phyloP scores from a whole-genome alignment of 1,140 invertebrate genomes.

The Penaeus indicus region DNA sequence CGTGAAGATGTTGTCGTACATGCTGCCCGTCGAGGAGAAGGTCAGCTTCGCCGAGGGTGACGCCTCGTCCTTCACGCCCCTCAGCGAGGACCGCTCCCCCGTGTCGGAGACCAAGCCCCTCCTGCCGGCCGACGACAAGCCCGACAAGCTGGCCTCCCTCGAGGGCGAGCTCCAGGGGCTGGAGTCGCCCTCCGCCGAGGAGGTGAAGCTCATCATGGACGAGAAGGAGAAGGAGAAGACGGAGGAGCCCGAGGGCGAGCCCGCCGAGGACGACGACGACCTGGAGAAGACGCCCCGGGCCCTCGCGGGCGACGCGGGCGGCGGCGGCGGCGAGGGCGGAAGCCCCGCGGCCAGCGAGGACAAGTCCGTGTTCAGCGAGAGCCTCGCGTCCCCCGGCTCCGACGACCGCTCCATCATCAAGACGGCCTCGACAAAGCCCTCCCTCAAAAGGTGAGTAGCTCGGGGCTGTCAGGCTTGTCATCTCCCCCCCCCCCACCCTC shows the following conservation, averaged over 20 bases:
- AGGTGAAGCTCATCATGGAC: constrained; percentile 34
- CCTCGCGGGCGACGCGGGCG: not conserved
- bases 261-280: constrained; percentile 35
- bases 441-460: constrained; percentile 75
- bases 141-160: constrained; percentile 1
- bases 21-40: constrained; percentile 78
- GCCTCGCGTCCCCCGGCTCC: constrained; percentile 44
- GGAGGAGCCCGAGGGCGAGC: constrained; percentile 48
- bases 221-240: constrained; percentile 38
- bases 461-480: not conserved
- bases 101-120: constrained; percentile 41
- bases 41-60: constrained; percentile 70
- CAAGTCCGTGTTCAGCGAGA: constrained; percentile 62
- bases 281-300: not conserved
- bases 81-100: constrained; percentile 47
- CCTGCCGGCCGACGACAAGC: not conserved
- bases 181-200: constrained; percentile 20
- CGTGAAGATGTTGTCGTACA: constrained; percentile 76
- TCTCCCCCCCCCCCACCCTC: not conserved
- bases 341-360: constrained; percentile 66
- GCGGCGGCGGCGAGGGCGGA: constrained; percentile 17
- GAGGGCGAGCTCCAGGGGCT: not conserved
- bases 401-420: constrained; percentile 59
- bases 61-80: constrained; percentile 47
- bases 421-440: constrained; percentile 72